Base-by-base conservation (phyloP, 2,888 invertebrate genomes). In the Tenodera sinensis region DNA sequence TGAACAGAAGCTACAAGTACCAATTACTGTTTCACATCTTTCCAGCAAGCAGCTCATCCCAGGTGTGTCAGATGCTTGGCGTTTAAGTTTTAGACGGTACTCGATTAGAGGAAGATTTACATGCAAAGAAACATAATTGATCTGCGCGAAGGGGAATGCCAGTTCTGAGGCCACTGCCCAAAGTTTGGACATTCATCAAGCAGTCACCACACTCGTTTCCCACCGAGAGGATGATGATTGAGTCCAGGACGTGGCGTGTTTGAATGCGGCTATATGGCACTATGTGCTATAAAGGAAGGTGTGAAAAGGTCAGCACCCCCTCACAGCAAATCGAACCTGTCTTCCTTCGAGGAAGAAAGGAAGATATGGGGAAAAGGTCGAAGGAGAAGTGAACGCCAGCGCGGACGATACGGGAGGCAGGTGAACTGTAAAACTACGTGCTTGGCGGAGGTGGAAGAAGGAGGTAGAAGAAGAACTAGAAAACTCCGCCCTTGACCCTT, bases 251-350 rank as follows among this genome's bases (percentile, higher is more conserved):
- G 54, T 71, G 28, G 83, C 83, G 27, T 27, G 83, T 28, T 27
- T 83, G 83, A 28, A 28, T 83, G n/a, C 27, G 34, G 54, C 30
- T 42, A 71, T 27, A 87, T 30, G 42, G 54, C 71, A 81, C 27
- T 71, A n/a, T 81, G 54, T 81, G 87, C 71, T 81, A 54, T 42
- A 54, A 87, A 81, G 30, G 81, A 81, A 87, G 87, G 88, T 88
- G 88, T 88, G 88, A 84, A 84, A 84, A 88, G 88, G 88, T 84
- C 88, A 83, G 84, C 83, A 54, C 34, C 88, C 83, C 87, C 71
- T 71, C 25, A 30, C 27, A 28, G 87, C 30, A 87, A 27, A 47
- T 87, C 71, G 54, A 47, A 54, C 54, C 84, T 88, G 88, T 84
- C 88, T 84, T 84, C 25, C n/a, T 30, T 15, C 20, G 34, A 25